phyloP scores from a whole-genome alignment of 2,797 vertebrate genomes.

The Calcarius lapponicus region DNA sequence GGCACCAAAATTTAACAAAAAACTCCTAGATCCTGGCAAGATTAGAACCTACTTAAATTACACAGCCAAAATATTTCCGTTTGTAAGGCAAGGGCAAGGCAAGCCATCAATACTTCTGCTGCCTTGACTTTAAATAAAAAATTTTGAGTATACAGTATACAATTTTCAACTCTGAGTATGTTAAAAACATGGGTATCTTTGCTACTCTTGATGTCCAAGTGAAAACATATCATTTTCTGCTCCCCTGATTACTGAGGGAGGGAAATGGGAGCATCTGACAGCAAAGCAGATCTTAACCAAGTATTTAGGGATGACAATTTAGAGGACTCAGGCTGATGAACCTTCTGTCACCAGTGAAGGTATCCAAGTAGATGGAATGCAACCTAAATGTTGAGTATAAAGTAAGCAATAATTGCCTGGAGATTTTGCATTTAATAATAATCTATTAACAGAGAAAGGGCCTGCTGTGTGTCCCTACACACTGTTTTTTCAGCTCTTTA shows the following conservation, averaged over 20 bases:
- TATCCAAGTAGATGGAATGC: background rate
- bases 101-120: background rate
- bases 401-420: background rate
- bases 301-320: background rate
- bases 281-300: background rate
- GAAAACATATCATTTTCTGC: background rate
- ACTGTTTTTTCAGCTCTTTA: background rate
- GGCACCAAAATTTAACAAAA: background rate
- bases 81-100: background rate
- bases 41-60: background rate
- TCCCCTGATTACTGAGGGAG: background rate
- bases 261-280: background rate
- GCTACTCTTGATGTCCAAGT: background rate
- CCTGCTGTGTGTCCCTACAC: background rate
- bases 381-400: background rate
- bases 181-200: rapidly evolving
- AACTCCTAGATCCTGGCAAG: background rate
- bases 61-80: background rate
- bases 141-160: rapidly evolving
- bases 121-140: background rate
- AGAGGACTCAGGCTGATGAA: background rate
- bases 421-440: background rate
- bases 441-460: background rate
- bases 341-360: background rate
- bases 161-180: background rate